Evolutionary conservation across 92 coral and sea anemone species (phyloP).

Genomic region (Epizoanthus scotinus): DNA sequence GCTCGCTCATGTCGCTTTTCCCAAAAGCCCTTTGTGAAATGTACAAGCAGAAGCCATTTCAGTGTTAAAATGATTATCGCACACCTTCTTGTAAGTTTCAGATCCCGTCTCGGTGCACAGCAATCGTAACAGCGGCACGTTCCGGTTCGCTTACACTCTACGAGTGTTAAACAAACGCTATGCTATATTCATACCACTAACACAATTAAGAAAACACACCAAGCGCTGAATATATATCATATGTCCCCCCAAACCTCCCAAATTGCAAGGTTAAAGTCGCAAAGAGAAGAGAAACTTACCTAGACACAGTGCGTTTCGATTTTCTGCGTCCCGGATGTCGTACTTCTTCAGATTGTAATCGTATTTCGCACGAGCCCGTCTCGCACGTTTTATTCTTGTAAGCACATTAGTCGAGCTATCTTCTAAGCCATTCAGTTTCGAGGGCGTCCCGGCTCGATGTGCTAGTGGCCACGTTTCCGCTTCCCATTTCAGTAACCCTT

Average conservation of each 20-base stretch:
- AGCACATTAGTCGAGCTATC: conserved; percentile 65
- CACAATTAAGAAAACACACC: conserved; percentile 25
- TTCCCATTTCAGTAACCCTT: conserved; percentile 55
- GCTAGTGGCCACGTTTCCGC: conserved; percentile 40
- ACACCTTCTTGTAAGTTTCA: conserved; percentile 17
- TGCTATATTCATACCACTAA: conserved; percentile 11
- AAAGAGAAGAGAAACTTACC: conserved; percentile 61
- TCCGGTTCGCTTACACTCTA: conserved; percentile 17
- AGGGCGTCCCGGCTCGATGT: conserved; percentile 60
- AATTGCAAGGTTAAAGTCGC: not conserved
- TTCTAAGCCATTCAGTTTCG: conserved; percentile 75
- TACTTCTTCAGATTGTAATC: conserved; percentile 70
- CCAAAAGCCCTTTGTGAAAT: conserved; percentile 9
- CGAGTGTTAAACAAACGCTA: conserved; percentile 5
- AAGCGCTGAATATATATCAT: conserved; percentile 10
- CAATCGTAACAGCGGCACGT: conserved; percentile 2
- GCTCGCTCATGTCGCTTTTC: not conserved
- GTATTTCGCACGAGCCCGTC: conserved; percentile 75
- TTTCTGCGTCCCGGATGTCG: conserved; percentile 69
- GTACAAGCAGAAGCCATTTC: not conserved
- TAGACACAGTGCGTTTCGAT: conserved; percentile 80
- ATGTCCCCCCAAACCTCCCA: not conserved
- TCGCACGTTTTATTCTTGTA: conserved; percentile 64
- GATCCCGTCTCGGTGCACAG: not conserved
- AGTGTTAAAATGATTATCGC: conserved; percentile 7